These are phyloP conservation scores for Scelioninae gen. 2 DNA, from an alignment of 2,888 invertebrate species.

Conservation along the genomic window DNA sequence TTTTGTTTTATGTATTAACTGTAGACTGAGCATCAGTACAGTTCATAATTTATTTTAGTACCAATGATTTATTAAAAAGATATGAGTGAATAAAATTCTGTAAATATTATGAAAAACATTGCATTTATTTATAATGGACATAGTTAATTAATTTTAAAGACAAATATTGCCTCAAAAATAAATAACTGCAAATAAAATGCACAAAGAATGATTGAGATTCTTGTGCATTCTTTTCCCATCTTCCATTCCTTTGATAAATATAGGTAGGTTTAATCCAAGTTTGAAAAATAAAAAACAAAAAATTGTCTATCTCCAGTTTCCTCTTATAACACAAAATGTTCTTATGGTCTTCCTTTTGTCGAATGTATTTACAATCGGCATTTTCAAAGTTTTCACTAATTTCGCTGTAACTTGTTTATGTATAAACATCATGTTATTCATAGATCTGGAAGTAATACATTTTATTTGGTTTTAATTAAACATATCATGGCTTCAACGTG, in stretches of 20 bases:
- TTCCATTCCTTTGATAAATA: slow-evolving; percentile 61
- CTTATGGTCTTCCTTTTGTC: slow-evolving; percentile 20
- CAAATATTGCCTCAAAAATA: slow-evolving; percentile 64
- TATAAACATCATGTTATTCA: slow-evolving; percentile 59
- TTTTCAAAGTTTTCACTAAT: slow-evolving; percentile 27
- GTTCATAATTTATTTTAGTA: neutral
- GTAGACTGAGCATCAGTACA: neutral
- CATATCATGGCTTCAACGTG: slow-evolving; percentile 65
- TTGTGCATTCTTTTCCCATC: slow-evolving; percentile 67
- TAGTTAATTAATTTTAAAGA: slow-evolving; percentile 61
- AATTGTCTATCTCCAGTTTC: slow-evolving; percentile 27
- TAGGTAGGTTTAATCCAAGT: slow-evolving; percentile 19
- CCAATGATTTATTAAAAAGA: neutral
- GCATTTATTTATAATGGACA: slow-evolving; percentile 61
- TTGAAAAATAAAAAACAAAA: slow-evolving; percentile 28
- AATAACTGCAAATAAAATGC: slow-evolving; percentile 56
- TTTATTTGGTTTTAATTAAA: slow-evolving; percentile 63
- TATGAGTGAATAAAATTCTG: slow-evolving; percentile 20
- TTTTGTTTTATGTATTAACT: too few species aligned
- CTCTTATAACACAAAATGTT: neutral
- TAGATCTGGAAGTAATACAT: slow-evolving; percentile 64
- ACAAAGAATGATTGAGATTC: slow-evolving; percentile 38
- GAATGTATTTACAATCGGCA: slow-evolving; percentile 54
- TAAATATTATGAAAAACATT: slow-evolving; percentile 36
- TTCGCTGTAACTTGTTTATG: slow-evolving; percentile 49